Evolutionary conservation across 2,888 invertebrate species (phyloP), one percentile per base, ranked within the genome.

Genomic region (Caradrina clavipalpis): DNA sequence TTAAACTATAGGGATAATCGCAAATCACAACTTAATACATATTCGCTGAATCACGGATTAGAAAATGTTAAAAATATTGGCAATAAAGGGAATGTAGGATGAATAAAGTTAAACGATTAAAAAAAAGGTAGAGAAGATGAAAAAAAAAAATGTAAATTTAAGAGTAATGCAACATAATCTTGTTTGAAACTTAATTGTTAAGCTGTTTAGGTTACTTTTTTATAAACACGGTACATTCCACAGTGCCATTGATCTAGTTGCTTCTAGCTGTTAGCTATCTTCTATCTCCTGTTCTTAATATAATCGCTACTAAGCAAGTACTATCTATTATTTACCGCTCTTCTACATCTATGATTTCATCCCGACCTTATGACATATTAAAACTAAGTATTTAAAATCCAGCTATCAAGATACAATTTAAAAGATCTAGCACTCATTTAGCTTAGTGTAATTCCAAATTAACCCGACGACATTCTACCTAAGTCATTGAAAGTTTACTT

Each of bases 21-120:
- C 94, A 93, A 88, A 93, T 95, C 95, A 96, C 95, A 95, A 96
- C 94, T 95, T 96, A 95, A 93, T 92, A 93, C 85, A 86, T 95
- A 92, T 94, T 94, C 91, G 94, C 92, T 86, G 92, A 87, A 90
- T 94, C 95, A 93, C 91, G 87, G 90, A 88, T 82, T 82, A 87
- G 82, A 87, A 71, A 83, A 87, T 87, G 77, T 82, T 81, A 83
- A 93, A 35, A 91, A 77, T 90, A 91, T 93, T 93, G 94, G 94
- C 94, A 94, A 95, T 95, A 94, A 95, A 92, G 82, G 86, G 87
- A 87, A 85, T 58, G 86, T 89, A 89, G 84, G 45, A 79, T 69
- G 81, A 86, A 73, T 86, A 87, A 87, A 84, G 89, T 83, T 86
- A 88, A 88, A 86, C 71, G 81, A 86, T n/a, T 86, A 89, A 89